These are phyloP conservation scores for Antechinus flavipes DNA, from an alignment of 2,113 vertebrate genomes.

Conservation along the genomic window DNA sequence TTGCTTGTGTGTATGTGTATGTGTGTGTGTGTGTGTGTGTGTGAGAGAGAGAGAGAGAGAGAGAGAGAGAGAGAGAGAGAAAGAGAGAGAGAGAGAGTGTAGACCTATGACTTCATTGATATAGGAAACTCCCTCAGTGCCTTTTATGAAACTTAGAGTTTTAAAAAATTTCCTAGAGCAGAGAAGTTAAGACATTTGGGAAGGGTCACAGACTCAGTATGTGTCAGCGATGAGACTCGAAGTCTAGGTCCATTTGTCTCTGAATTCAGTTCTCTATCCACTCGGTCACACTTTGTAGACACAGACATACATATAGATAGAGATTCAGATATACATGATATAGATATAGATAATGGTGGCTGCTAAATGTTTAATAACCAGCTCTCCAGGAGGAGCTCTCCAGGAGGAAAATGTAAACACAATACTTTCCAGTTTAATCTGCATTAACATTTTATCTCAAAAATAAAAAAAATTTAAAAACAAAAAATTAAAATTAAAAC, in stretches of 20 bases:
- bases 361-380: neutral
- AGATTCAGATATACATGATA: neutral
- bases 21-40: no score
- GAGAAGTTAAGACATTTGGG: neutral
- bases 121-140: neutral
- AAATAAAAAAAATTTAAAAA: no score
- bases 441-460: neutral
- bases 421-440: neutral
- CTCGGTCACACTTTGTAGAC: neutral
- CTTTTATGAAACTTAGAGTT: no score
- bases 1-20: neutral
- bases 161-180: neutral
- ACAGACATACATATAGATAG: neutral
- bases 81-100: neutral
- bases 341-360: neutral
- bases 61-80: no score
- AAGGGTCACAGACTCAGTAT: neutral
- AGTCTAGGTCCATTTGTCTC: neutral
- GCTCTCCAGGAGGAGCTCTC: neutral
- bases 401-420: neutral
- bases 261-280: neutral
- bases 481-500: neutral
- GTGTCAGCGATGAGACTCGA: neutral
- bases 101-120: neutral
- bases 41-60: no score